Evolutionary conservation across 2,888 invertebrate genomes (phyloP), one percentile per base, ranked within the genome.

Genomic region (Platynereis dumerilii): DNA sequence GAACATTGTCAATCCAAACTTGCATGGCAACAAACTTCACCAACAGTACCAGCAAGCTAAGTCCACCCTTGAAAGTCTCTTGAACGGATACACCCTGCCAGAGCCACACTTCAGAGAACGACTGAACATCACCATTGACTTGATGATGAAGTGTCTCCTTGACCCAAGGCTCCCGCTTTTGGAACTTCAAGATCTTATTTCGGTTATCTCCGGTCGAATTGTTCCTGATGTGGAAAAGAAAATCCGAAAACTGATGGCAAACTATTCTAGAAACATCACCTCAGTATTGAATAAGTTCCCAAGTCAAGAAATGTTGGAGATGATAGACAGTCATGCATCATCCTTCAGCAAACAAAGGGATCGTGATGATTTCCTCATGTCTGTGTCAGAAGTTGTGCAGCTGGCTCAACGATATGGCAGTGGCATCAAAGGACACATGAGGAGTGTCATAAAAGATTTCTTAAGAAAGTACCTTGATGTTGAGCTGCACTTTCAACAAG

Each of bases 201-300:
- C 97, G 0, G 94, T 95, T 0, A 95, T 97, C n/a, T 94, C 96
- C 0, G 96, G 97, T 0, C 89, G 98, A 53, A 95, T 99, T 70
- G 96, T 97, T 0, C 86, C 91, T 7, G 90, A 91, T 0, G 96
- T 99, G 0, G 97, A 98, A 85, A 94, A 94, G 87, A 93, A 94
- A 78, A 98, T 95, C 59, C 89, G 96, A 2, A 93, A 94, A 75
- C 86, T 96, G 61, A 95, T 98, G 94, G 90, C 92, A 0, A 85
- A 93, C 1, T 98, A 98, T 83, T 94, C 95, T 80, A 89, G 95
- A 69, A 98, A 98, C 81, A 96, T 98, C 65, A 98, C 98, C 0
- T 96, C 96, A 54, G 96, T 98, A 0, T 86, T 98, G 48, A 95
- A 95, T 0, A 96, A 96, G 86, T 99, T 99, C 85, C 98, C 97